Percentiles rank a stretch among this genome's conserved stretches.
These are phyloP conservation scores for Alauda arvensis DNA, from an alignment of 2,797 vertebrate species.

Conservation along the genomic window DNA sequence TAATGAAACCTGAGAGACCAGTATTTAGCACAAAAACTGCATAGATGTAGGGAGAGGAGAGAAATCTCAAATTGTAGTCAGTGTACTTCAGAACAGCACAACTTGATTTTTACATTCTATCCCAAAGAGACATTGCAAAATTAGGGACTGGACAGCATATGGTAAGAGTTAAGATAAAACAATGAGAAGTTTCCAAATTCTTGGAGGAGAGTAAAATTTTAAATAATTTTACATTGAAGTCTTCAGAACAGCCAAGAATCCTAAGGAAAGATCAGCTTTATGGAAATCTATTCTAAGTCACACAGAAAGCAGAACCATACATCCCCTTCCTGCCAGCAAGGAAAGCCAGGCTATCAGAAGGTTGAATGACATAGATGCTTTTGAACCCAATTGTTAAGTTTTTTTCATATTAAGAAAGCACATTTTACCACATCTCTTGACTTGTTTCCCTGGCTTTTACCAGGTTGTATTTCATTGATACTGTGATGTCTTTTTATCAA, in stretches of 20 bases:
- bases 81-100: background rate
- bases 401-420: background rate
- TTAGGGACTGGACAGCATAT: background rate
- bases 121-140: background rate
- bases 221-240: background rate
- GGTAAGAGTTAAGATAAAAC: conserved; percentile 37
- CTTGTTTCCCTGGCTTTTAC: background rate
- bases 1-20: background rate
- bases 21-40: background rate
- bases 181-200: background rate
- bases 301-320: background rate
- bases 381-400: background rate
- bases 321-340: background rate
- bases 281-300: background rate
- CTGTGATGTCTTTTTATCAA: background rate
- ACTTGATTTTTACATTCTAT: background rate
- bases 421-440: background rate
- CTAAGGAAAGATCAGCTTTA: background rate
- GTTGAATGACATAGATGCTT: background rate
- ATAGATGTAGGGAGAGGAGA: background rate
- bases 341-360: background rate
- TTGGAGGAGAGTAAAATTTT: background rate
- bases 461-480: background rate
- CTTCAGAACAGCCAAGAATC: background rate
- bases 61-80: background rate